phyloP scores from a whole-genome alignment of 1,140 invertebrate genomes.

The Rhagoletis pomonella region DNA sequence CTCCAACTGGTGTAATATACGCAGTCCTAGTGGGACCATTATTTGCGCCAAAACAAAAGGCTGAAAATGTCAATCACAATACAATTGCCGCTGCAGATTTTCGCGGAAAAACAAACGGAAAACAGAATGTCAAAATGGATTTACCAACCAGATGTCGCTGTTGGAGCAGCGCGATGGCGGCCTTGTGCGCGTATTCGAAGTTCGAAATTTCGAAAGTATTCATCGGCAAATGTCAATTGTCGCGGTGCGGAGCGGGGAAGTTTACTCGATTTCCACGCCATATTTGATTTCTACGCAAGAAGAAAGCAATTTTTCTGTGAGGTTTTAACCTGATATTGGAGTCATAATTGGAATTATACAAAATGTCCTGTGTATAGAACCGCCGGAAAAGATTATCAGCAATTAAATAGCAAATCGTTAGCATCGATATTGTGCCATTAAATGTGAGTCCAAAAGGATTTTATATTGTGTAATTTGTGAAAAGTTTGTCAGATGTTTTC shows the following conservation, averaged over 20 bases:
- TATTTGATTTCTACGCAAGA: conserved; percentile 57
- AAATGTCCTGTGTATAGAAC: conserved; percentile 30
- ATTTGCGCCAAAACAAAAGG: background rate
- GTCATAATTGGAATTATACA: conserved; percentile 3
- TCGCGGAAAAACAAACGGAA: background rate
- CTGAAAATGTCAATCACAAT: background rate
- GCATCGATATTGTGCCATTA: conserved; percentile 29
- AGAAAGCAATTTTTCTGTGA: conserved; percentile 55
- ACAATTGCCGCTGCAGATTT: background rate
- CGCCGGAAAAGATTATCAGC: background rate
- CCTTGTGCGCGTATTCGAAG: conserved; percentile 12
- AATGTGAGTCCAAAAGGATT: conserved; percentile 37
- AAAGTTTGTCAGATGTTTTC: conserved; percentile 20
- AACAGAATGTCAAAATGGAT: background rate
- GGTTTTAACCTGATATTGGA: conserved; percentile 29
- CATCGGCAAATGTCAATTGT: conserved; percentile 20
- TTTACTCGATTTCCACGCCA: conserved; percentile 55
- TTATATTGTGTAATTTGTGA: conserved; percentile 31
- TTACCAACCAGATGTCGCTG: background rate
- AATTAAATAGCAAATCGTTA: background rate
- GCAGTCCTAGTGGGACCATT: background rate
- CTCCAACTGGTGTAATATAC: background rate
- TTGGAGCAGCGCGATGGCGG: background rate
- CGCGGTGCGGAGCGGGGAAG: conserved; percentile 23
- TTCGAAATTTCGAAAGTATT: conserved; percentile 13